Percentiles rank a stretch among this genome's conserved stretches.
Evolutionary conservation across 1,140 invertebrate genomes (phyloP).

Genomic region (Nephotettix cincticeps): DNA sequence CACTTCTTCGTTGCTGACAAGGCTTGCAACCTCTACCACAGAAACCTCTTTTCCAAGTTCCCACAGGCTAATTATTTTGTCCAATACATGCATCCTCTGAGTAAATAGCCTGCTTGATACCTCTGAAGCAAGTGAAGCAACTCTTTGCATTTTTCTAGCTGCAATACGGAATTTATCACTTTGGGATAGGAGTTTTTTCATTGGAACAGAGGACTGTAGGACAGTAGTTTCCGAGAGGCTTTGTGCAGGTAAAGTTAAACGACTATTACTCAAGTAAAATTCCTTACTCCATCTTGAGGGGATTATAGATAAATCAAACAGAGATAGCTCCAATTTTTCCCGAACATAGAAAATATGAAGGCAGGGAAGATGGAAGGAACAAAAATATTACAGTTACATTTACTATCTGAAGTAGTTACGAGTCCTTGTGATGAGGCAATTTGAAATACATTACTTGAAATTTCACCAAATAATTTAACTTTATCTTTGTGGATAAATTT

Average conservation of each 20-base stretch:
- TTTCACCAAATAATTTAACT: not conserved
- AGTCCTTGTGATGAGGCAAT: not conserved
- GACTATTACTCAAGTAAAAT: not conserved
- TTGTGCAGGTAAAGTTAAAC: not conserved
- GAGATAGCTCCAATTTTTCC: not conserved
- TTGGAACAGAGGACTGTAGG: not conserved
- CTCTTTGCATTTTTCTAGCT: not conserved
- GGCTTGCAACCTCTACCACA: conserved; percentile 6
- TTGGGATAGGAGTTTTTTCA: not conserved
- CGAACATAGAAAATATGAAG: not conserved
- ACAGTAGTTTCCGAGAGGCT: not conserved
- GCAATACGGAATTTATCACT: conserved; percentile 4
- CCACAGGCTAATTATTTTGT: conserved; percentile 3
- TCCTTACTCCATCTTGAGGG: conserved; percentile 5
- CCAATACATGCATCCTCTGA: conserved; percentile 3
- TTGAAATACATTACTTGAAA: not conserved
- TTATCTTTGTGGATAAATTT: not conserved
- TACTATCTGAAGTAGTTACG: not conserved
- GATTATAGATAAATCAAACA: not conserved
- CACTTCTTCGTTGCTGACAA: not conserved
- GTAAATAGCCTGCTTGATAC: not conserved
- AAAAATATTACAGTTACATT: conserved; percentile 1
- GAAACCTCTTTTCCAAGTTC: conserved; percentile 14
- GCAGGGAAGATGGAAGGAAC: not conserved
- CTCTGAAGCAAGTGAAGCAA: not conserved